These are phyloP conservation scores for Diachasma alloeum DNA, from an alignment of 1,140 invertebrate genomes.

Conservation along the genomic window DNA sequence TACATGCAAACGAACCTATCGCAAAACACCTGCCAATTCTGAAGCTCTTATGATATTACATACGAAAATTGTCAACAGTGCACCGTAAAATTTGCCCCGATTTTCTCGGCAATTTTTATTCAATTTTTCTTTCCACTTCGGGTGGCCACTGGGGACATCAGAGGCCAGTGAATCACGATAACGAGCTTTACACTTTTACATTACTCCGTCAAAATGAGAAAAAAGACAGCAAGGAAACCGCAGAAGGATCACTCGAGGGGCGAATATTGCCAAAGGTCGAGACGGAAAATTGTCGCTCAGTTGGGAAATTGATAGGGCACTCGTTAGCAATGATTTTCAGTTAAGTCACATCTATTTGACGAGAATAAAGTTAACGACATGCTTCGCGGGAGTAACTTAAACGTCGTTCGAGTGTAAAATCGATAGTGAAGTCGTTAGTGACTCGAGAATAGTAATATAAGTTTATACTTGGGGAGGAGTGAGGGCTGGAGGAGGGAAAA, in stretches of 20 bases:
- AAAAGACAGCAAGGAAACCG: background rate
- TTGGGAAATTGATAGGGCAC: background rate
- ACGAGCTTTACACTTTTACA: background rate
- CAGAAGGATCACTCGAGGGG: background rate
- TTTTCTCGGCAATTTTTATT: too few relatives aligned
- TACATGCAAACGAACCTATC: too few relatives aligned
- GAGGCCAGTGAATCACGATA: background rate
- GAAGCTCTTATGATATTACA: too few relatives aligned
- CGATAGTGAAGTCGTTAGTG: slow-evolving; percentile 7
- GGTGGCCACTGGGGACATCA: background rate
- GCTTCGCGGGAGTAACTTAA: background rate
- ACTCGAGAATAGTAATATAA: background rate
- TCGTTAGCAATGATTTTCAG: background rate
- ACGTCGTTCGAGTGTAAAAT: background rate
- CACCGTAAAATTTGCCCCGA: too few relatives aligned
- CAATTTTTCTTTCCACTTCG: background rate
- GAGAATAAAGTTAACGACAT: slow-evolving; percentile 3
- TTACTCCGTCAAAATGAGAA: background rate
- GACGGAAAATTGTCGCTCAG: background rate
- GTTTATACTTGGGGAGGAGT: background rate
- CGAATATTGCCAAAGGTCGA: background rate
- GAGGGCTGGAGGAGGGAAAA: background rate
- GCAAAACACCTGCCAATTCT: too few relatives aligned
- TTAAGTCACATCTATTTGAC: background rate
- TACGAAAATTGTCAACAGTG: too few relatives aligned